A percentile compares a stretch with the other conserved stretches of the same genome.
Evolutionary conservation across 2,888 invertebrate genomes (phyloP).

Genomic region (Cancer borealis): DNA sequence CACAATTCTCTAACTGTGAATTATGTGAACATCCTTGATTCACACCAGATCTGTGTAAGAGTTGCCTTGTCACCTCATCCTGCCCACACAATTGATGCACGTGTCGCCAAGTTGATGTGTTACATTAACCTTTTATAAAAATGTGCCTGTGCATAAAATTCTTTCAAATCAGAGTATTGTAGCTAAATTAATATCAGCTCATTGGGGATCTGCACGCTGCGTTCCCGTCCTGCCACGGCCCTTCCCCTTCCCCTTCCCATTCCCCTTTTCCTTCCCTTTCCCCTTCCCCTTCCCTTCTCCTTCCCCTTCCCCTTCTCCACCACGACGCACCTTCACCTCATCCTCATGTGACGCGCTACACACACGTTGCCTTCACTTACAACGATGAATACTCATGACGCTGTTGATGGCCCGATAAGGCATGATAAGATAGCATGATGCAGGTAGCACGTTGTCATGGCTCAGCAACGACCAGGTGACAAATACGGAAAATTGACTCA

Average conservation of each 20-base stretch:
- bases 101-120: background rate
- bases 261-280: no score
- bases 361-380: background rate
- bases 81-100: background rate
- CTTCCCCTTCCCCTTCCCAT: no score
- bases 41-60: background rate
- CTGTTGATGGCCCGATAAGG: background rate
- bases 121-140: background rate
- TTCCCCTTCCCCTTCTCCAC: background rate
- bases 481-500: background rate
- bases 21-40: background rate
- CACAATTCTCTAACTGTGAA: background rate
- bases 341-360: background rate
- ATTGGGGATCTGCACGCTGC: no score
- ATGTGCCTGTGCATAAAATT: background rate
- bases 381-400: background rate
- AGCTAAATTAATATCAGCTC: no score
- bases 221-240: no score
- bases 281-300: background rate
- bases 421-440: background rate
- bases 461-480: background rate
- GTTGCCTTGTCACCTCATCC: background rate
- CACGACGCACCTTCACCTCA: slow-evolving; percentile 2
- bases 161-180: background rate
- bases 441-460: background rate